Evolutionary conservation across 2,113 vertebrate species (phyloP).

Genomic region (Dasypus novemcinctus): DNA sequence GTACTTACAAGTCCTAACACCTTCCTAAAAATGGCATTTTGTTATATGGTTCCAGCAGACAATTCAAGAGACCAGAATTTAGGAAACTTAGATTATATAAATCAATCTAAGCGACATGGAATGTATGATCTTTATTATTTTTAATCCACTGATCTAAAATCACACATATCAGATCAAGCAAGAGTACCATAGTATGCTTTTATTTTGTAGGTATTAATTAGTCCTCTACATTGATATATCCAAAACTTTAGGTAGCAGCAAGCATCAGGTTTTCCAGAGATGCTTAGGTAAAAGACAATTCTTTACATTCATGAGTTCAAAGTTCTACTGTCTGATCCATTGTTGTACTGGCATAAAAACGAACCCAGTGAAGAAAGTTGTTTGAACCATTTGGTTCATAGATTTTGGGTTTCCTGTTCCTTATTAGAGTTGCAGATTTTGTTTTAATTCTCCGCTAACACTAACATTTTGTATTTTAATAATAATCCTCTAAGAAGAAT

Average conservation of each 20-base stretch:
- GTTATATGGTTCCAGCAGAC: neutral
- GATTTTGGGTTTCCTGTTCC: conserved; percentile 18
- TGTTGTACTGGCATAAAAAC: conserved; percentile 46
- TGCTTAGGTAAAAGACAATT: conserved; percentile 49
- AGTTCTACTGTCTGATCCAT: conserved; percentile 20
- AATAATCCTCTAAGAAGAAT: conserved; percentile 53
- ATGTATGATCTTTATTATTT: conserved; percentile 64
- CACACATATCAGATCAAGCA: conserved; percentile 60
- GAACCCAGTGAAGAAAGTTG: conserved; percentile 45
- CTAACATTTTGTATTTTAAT: conserved; percentile 58
- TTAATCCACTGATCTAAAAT: conserved; percentile 57
- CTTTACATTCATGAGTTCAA: conserved; percentile 19
- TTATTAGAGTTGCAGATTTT: conserved; percentile 42
- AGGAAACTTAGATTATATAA: conserved; percentile 31
- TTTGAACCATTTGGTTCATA: conserved; percentile 24
- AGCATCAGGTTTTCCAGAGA: conserved; percentile 47
- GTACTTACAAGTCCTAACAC: neutral
- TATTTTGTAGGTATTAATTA: conserved; percentile 62
- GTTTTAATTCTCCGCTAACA: conserved; percentile 30
- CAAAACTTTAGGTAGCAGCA: conserved; percentile 61
- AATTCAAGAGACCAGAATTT: conserved; percentile 39
- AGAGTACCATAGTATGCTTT: conserved; percentile 55
- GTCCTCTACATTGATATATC: conserved; percentile 27
- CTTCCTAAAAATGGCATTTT: neutral
- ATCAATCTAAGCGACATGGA: conserved; percentile 35